Evolutionary conservation across 1,140 invertebrate species (phyloP).

Genomic region (Lycorma delicatula): DNA sequence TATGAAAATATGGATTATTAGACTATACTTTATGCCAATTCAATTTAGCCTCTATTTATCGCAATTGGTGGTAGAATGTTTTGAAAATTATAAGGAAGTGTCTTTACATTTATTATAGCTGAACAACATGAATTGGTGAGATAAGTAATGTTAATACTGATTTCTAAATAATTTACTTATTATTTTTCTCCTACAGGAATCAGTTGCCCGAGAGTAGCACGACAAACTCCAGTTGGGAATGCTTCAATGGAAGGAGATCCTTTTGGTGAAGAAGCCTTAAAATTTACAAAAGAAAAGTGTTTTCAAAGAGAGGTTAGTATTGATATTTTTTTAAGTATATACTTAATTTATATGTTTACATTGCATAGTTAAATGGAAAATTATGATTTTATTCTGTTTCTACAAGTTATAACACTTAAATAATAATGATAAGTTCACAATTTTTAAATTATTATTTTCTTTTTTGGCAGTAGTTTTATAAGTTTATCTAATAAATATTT

Average conservation of each 20-base stretch:
- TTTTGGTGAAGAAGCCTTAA: constrained; percentile 84
- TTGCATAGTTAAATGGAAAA: not conserved
- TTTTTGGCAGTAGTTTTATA: not conserved
- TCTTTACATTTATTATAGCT: too few species aligned
- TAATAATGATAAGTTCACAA: not conserved
- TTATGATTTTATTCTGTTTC: not conserved
- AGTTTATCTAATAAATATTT: too few species aligned
- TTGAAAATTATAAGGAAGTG: too few species aligned
- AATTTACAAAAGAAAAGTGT: constrained; percentile 80
- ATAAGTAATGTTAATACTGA: too few species aligned
- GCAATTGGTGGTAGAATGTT: too few species aligned
- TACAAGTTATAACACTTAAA: not conserved
- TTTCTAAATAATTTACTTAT: too few species aligned
- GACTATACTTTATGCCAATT: too few species aligned
- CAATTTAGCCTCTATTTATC: too few species aligned
- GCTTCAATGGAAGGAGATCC: constrained; percentile 69
- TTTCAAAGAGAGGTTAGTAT: constrained; percentile 73
- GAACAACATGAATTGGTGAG: too few species aligned
- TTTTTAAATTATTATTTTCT: not conserved
- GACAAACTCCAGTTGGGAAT: constrained; percentile 56
- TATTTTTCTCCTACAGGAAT: too few species aligned
- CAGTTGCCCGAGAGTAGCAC: constrained; percentile 72
- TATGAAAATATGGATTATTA: too few species aligned
- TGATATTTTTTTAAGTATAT: not conserved
- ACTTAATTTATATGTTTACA: too few species aligned